Evolutionary conservation across 2,797 vertebrate species (phyloP), one percentile per base, ranked within the genome.

Genomic region (Vireo griseus): DNA sequence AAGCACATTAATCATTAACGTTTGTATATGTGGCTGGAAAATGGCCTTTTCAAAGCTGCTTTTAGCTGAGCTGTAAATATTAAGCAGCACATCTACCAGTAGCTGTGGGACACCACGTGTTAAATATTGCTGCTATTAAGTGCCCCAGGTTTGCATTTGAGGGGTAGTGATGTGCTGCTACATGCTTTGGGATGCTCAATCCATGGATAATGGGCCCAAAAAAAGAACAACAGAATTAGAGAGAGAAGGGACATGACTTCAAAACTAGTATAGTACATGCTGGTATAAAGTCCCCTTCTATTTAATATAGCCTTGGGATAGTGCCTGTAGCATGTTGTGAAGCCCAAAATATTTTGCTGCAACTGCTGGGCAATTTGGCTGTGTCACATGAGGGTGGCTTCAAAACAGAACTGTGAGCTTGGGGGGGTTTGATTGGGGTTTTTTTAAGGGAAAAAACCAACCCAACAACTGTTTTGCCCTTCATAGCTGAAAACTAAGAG

Each of bases 191-290:
- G 39, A 15, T 39, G 33, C 47, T 73, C 57, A 51, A 2, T 21
- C 16, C 19, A 2, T 12, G 25, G 54, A 37, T 76, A 79, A 42
- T 0, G 0, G 54, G n/a, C 44, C 33, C 13, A 5, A 37, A 47
- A 66, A 42, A 6, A 9, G 16, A 85, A 21, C 45, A 59, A 18
- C 28, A 67, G 16, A 37, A 20, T 31, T 59, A 55, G 17, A 29
- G 40, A 63, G 11, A 66, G 57, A 44, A 50, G 74, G 39, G 47
- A 29, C 9, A 5, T 31, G 42, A 44, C 44, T 44, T 77, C 40
- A 67, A 62, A 69, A 42, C 19, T 1, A 73, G 29, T 17, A 37
- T 17, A 72, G 47, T 45, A 33, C 14, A 3, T 66, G 50, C 39
- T 50, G 21, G 13, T 39, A 14, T 63, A 28, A 66, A 65, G 8